Evolutionary conservation across 1,140 invertebrate species (phyloP), one percentile per base, ranked within the genome.

Genomic region (Lasaia peninsularis): DNA sequence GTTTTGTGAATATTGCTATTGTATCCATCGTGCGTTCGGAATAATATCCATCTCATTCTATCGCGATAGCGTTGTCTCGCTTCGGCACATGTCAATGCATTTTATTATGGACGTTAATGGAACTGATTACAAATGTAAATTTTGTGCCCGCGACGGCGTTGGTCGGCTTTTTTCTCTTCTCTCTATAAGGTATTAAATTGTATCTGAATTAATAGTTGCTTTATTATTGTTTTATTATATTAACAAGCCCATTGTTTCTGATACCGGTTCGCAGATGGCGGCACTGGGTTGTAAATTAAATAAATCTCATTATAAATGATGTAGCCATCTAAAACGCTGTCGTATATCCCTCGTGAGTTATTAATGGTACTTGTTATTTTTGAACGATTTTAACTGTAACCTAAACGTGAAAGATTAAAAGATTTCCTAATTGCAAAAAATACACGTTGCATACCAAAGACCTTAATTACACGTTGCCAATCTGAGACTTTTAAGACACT

Each of bases 111-210:
- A 88, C 83, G 73, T 80, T 86, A 88, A 88, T 88, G 83, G 80
- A 67, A 80, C 73, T 84, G 78, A 88, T 88, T 86, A 88, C 81
- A 84, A 88, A 88, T 88, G 85, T 88, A 88, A 88, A 88, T 88
- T 88, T 88, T 86, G 76, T 80, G 76, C 80, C 75, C 67, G 80
- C 80, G 75, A 76, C 78, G 73, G 78, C 83, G 83, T 88, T 85
- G 83, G 85, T 77, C 69, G 77, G 77, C 67, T 78, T 84, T 86
- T 86, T 86, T 87, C 74, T 80, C 56, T 76, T 77, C 73, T 79
- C 77, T 86, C 71, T 79, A 73, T 86, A 85, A 78, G 80, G 81
- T 78, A 83, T 88, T 86, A 85, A 85, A 88, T 80, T 85, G 79
- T 84, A 73, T 73, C 63, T 70, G 70, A 77, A 82, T 81, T 80